phyloP scores from a whole-genome alignment of 2,797 vertebrate genomes.

The Urophycis tenuis region DNA sequence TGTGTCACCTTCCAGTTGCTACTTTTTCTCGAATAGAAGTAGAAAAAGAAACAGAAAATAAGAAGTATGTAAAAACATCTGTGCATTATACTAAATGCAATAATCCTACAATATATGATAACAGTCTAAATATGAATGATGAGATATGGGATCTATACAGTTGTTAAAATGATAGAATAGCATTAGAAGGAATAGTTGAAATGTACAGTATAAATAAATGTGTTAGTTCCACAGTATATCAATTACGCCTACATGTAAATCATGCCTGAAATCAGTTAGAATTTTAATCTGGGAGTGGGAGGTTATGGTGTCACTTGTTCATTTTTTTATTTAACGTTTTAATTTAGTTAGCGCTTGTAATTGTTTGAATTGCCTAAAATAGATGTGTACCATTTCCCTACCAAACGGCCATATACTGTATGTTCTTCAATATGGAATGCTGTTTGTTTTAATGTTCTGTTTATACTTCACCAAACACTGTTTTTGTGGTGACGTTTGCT shows the following conservation, averaged over 20 bases:
- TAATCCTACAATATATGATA: no score
- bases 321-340: not conserved
- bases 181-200: no score
- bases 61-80: no score
- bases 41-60: no score
- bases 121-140: no score
- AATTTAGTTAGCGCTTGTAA: not conserved
- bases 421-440: not conserved
- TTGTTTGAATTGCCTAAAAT: not conserved
- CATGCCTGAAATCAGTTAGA: not conserved
- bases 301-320: not conserved
- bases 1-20: no score
- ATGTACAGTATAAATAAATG: no score
- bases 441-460: not conserved
- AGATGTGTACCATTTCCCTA: not conserved
- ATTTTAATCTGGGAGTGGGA: not conserved
- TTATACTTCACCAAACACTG: not conserved
- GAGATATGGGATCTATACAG: no score
- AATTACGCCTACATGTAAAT: not conserved
- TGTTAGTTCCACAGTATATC: not conserved
- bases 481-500: no score
- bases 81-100: no score
- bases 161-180: no score
- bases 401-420: not conserved
- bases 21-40: no score